Evolutionary conservation across 2,888 invertebrate species (phyloP).

Genomic region (Poecilus cupreus): DNA sequence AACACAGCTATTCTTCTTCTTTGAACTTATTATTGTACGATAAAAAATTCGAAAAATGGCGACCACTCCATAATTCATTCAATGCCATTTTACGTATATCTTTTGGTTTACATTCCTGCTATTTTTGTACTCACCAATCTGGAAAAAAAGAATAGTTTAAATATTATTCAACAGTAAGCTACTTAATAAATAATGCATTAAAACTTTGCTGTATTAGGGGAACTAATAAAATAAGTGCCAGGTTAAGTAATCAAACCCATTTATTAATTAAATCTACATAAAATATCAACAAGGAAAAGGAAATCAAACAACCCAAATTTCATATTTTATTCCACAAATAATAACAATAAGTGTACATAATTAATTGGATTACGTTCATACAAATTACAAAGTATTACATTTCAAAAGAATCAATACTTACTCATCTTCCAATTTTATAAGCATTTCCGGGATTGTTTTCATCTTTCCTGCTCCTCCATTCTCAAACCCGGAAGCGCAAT

Average conservation of each 20-base stretch:
- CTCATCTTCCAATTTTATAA: constrained; percentile 26
- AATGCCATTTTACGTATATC: not conserved
- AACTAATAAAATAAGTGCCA: too few species aligned
- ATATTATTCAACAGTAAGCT: not conserved
- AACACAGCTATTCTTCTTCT: too few species aligned
- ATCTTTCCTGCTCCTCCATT: not conserved
- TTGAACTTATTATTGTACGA: too few species aligned
- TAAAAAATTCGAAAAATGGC: too few species aligned
- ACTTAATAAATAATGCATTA: not conserved
- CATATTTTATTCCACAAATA: not conserved
- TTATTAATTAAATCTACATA: not conserved
- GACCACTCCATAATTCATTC: too few species aligned
- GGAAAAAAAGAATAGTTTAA: not conserved
- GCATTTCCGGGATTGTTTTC: constrained; percentile 12
- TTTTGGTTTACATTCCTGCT: not conserved
- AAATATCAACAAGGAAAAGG: not conserved
- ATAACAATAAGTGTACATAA: not conserved
- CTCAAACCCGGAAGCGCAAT: constrained; percentile 16
- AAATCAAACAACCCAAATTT: constrained; percentile 26
- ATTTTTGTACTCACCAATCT: not conserved
- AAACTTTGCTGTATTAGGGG: too few species aligned
- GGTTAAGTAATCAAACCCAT: not conserved
- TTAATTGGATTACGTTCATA: constrained; percentile 4
- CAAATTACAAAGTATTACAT: constrained; percentile 18
- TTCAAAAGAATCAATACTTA: constrained; percentile 19